Conservation (phyloP, 2,113 vertebrate species). For the Neofelis nebulosa region DNA sequence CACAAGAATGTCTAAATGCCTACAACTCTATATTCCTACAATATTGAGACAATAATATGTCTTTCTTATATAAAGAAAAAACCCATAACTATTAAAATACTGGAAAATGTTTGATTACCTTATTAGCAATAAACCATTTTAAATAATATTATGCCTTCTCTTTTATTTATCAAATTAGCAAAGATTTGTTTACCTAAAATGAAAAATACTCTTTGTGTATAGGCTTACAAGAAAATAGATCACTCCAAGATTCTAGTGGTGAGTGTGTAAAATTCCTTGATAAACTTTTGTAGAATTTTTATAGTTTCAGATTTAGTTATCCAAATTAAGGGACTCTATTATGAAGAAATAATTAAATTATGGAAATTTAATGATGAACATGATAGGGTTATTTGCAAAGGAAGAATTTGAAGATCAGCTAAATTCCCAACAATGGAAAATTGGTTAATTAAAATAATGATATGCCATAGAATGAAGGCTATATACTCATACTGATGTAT, state of each 20-base stretch:
- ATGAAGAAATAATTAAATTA: background rate
- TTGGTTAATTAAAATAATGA: background rate
- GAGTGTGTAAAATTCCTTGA: background rate
- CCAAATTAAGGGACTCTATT: background rate
- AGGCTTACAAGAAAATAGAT: background rate
- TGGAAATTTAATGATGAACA: background rate
- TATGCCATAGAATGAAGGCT: background rate
- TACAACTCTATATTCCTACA: background rate
- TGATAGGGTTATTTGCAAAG: background rate
- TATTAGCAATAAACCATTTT: background rate
- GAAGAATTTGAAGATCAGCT: background rate
- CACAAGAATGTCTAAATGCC: background rate
- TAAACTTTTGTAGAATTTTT: background rate
- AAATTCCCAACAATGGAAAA: background rate
- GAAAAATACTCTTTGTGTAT: background rate
- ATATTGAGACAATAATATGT: background rate
- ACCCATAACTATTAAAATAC: background rate
- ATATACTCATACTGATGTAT: background rate
- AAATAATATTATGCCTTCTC: background rate
- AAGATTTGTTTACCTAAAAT: background rate
- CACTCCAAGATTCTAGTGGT: background rate
- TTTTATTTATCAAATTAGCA: background rate
- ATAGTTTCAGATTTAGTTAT: background rate
- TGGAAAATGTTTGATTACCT: background rate
- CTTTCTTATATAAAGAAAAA: background rate